A percentile compares a stretch with the other conserved stretches of the same genome.
These are phyloP conservation scores for Contarinia nasturtii DNA, from an alignment of 1,140 invertebrate species.

Conservation along the genomic window DNA sequence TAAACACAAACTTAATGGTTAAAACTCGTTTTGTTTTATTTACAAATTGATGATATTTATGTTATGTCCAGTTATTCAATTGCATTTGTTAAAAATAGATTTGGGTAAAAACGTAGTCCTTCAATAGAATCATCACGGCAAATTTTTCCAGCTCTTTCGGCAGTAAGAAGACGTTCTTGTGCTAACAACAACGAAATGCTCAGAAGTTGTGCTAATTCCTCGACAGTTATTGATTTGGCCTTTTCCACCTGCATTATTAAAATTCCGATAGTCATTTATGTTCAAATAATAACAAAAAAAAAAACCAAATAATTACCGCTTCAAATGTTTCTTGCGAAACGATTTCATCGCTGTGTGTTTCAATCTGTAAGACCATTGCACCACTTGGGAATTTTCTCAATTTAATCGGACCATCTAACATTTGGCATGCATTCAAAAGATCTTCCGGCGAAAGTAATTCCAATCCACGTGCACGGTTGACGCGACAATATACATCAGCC, in stretches of 20 bases:
- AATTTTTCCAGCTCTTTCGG: conserved; percentile 65
- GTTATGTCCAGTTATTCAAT: no score
- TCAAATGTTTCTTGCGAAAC: conserved; percentile 50
- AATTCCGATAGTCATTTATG: conserved; percentile 11
- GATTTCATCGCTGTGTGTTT: conserved; percentile 55
- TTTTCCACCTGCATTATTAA: conserved; percentile 52
- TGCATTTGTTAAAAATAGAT: conserved; percentile 43
- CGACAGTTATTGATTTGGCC: conserved; percentile 54
- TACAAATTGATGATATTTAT: no score
- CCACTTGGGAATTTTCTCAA: conserved; percentile 75
- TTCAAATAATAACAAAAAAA: conserved; percentile 4
- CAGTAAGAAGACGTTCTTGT: conserved; percentile 62
- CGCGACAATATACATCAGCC: conserved; percentile 88
- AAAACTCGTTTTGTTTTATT: no score
- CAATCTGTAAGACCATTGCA: conserved; percentile 71
- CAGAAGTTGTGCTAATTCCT: conserved; percentile 61
- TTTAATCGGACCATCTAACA: conserved; percentile 52
- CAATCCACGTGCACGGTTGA: conserved; percentile 76
- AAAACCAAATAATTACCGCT: conserved; percentile 31
- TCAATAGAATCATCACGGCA: conserved; percentile 89
- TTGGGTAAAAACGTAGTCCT: conserved; percentile 82
- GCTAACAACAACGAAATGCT: conserved; percentile 78
- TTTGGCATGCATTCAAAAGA: conserved; percentile 73
- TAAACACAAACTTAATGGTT: no score
- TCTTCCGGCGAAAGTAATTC: conserved; percentile 88